A percentile compares a stretch with the other conserved stretches of the same genome.
Evolutionary conservation across 2,113 vertebrate genomes (phyloP).

Genomic region (Alaudala cheleensis): DNA sequence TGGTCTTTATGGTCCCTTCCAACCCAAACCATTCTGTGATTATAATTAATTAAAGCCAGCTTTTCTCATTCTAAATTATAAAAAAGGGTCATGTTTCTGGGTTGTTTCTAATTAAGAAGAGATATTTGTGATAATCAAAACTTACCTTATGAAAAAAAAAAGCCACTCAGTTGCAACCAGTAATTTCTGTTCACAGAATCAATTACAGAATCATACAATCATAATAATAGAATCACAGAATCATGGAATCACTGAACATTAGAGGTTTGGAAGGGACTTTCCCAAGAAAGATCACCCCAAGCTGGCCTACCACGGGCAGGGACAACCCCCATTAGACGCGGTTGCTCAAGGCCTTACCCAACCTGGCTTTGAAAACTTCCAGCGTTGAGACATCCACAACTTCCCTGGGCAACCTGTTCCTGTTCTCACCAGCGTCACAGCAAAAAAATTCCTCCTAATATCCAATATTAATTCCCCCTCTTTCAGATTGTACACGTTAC

Average conservation of each 20-base stretch:
- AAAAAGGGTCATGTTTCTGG: neutral
- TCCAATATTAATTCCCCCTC: neutral
- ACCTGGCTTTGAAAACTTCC: neutral
- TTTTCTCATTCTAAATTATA: neutral
- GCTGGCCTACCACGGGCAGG: fast-evolving
- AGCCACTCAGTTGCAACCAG: no score
- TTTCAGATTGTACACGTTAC: neutral
- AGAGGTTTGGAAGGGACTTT: neutral
- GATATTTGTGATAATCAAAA: neutral
- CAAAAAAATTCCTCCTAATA: neutral
- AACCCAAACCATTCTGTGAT: neutral
- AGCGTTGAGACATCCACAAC: neutral
- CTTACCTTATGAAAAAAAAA: neutral
- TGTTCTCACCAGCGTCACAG: neutral
- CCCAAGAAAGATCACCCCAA: neutral
- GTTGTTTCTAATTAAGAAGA: neutral
- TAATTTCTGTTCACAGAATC: neutral
- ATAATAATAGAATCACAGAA: no score
- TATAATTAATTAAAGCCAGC: neutral
- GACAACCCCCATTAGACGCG: neutral
- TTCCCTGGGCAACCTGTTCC: neutral
- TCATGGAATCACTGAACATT: neutral
- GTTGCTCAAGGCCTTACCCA: neutral
- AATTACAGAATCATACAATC: neutral
- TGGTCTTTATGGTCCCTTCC: neutral